Percentiles rank a stretch among this genome's conserved stretches.
Evolutionary conservation across 1,140 invertebrate genomes (phyloP).

Genomic region (Drosophila parabipectinata): DNA sequence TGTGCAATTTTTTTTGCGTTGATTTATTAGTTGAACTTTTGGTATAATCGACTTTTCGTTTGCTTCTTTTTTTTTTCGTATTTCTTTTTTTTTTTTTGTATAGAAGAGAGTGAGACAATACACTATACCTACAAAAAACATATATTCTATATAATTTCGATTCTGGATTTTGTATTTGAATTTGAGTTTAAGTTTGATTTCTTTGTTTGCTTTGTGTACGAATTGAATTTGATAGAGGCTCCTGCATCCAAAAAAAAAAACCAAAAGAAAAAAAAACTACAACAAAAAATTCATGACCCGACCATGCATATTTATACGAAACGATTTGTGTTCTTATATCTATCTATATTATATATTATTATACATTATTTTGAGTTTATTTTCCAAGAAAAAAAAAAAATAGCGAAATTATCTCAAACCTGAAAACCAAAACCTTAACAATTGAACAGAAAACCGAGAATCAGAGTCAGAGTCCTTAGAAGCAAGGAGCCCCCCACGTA

Average conservation of each 20-base stretch:
- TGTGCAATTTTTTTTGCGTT: conserved; percentile 30
- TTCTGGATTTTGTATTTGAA: conserved; percentile 40
- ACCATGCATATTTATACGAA: conserved; percentile 53
- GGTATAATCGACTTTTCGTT: conserved; percentile 15
- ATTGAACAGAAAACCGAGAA: conserved; percentile 8
- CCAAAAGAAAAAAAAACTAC: background rate
- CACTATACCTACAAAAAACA: conserved; percentile 10
- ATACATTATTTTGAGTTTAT: conserved; percentile 20
- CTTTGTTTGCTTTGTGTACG: conserved; percentile 58
- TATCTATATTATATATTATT: conserved; percentile 14
- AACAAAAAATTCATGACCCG: conserved; percentile 13
- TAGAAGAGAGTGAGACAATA: conserved; percentile 8
- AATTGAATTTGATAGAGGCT: conserved; percentile 32
- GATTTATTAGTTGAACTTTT: conserved; percentile 16
- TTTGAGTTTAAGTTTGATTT: conserved; percentile 69
- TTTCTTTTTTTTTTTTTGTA: background rate
- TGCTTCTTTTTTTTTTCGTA: conserved; percentile 14
- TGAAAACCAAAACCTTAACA: conserved; percentile 3
- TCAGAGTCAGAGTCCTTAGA: background rate
- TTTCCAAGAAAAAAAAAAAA: conserved; percentile 10
- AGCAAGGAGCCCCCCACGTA: conserved; percentile 1
- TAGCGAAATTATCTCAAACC: conserved; percentile 20
- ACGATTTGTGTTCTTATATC: conserved; percentile 24
- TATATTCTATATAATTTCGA: conserved; percentile 31
- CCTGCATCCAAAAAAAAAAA: conserved; percentile 29